Percentiles rank a stretch among this genome's conserved stretches.
Evolutionary conservation across 2,797 vertebrate species (phyloP).

Genomic region (Oreochromis mossambicus): DNA sequence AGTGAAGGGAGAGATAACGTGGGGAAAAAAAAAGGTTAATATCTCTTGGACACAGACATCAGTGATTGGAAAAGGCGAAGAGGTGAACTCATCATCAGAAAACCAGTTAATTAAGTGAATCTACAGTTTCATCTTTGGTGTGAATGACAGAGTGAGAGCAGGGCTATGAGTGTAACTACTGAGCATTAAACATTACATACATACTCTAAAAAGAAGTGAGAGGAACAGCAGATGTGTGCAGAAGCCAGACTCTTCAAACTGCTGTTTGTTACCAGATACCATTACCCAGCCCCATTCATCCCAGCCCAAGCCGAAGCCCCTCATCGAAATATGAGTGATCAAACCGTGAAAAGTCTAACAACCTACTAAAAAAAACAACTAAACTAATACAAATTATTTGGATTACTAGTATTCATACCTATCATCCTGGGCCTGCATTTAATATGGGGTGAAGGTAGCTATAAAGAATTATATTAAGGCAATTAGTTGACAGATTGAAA

Average conservation of each 20-base stretch:
- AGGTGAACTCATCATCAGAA: conserved; percentile 34
- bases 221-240: conserved; percentile 16
- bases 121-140: conserved; percentile 33
- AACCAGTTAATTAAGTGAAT: conserved; percentile 29
- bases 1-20: conserved; percentile 77
- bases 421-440: neutral
- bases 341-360: neutral
- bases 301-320: conserved; percentile 50
- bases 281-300: conserved; percentile 1
- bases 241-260: conserved; percentile 32
- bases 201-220: conserved; percentile 39
- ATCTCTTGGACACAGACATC: conserved; percentile 71
- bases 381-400: neutral
- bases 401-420: neutral
- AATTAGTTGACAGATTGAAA: conserved; percentile 31
- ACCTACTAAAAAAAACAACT: neutral
- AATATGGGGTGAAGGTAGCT: neutral
- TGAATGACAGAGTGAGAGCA: conserved; percentile 26
- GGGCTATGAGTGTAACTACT: neutral
- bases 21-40: conserved; percentile 69
- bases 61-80: conserved; percentile 54
- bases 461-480: neutral
- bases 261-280: conserved; percentile 13
- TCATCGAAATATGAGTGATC: neutral
- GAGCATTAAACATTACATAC: conserved; percentile 35